Conservation (phyloP, 2,888 invertebrate genomes). For the Griposia aprilina region DNA sequence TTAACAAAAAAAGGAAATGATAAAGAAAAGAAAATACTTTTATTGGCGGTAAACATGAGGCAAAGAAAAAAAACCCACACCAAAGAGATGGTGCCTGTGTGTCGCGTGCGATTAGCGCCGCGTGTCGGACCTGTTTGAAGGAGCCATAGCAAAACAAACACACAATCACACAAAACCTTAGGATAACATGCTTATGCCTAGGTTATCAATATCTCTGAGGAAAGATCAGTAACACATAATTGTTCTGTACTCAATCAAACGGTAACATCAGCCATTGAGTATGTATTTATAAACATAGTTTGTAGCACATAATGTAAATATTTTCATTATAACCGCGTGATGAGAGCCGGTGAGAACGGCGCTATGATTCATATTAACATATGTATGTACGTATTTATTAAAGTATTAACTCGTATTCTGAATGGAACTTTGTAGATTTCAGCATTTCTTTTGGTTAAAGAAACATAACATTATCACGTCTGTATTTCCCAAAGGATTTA, state of each 20-base stretch:
- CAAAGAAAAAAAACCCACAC: too few species aligned
- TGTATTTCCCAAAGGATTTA: too few species aligned
- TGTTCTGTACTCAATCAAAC: neutral
- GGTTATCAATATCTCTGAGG: neutral
- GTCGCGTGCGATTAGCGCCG: too few species aligned
- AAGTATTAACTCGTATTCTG: neutral
- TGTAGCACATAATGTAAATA: constrained; percentile 30
- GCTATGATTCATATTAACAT: constrained; percentile 6
- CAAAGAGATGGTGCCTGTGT: too few species aligned
- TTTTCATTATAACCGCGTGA: constrained; percentile 37
- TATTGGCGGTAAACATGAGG: too few species aligned
- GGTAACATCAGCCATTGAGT: neutral
- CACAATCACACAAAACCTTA: too few species aligned
- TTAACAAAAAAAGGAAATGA: neutral
- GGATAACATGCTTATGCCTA: neutral
- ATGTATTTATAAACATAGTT: constrained; percentile 22
- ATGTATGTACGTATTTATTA: neutral
- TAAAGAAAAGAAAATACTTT: too few species aligned
- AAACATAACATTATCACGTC: too few species aligned
- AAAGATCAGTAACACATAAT: constrained; percentile 6
- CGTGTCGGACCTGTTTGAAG: too few species aligned
- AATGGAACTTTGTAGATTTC: neutral
- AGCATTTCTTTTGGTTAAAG: neutral
- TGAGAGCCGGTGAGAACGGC: neutral
- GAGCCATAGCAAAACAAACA: too few species aligned